Percentiles rank a stretch among this genome's conserved stretches.
phyloP scores from a whole-genome alignment of 2,888 invertebrate genomes.

The Auanema sp. region DNA sequence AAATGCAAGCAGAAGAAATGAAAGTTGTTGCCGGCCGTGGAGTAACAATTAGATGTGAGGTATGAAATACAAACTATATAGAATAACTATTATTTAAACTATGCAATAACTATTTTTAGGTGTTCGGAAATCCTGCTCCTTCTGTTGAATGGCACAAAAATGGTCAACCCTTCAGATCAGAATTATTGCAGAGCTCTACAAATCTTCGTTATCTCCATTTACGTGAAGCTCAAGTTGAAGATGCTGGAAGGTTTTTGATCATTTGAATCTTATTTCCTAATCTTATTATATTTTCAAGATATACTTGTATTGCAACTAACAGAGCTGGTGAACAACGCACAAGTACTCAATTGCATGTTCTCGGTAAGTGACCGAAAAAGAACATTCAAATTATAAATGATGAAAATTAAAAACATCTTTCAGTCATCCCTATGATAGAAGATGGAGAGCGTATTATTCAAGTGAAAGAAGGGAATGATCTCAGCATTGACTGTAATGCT shows the following conservation, averaged over 20 bases:
- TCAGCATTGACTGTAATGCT: slow-evolving; percentile 69
- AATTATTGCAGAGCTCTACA: slow-evolving; percentile 34
- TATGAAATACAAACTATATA: slow-evolving; percentile 23
- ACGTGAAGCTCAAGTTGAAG: slow-evolving; percentile 38
- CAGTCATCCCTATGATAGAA: slow-evolving; percentile 66
- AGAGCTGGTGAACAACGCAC: slow-evolving; percentile 69
- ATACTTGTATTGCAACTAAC: slow-evolving; percentile 71
- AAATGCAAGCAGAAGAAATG: slow-evolving; percentile 44
- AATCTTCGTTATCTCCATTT: slow-evolving; percentile 52
- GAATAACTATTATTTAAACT: neutral
- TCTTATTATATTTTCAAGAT: slow-evolving; percentile 62
- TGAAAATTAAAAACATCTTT: slow-evolving; percentile 22
- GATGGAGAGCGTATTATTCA: slow-evolving; percentile 59
- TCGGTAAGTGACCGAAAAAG: slow-evolving; percentile 67
- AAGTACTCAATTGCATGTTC: slow-evolving; percentile 69
- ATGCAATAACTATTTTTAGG: slow-evolving; percentile 21
- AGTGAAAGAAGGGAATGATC: slow-evolving; percentile 65
- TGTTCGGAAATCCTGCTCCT: slow-evolving; percentile 65
- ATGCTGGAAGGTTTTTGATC: slow-evolving; percentile 42
- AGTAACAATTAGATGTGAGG: slow-evolving; percentile 66
- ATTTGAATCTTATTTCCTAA: neutral
- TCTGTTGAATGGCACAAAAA: slow-evolving; percentile 66
- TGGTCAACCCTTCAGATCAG: slow-evolving; percentile 67
- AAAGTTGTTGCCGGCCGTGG: slow-evolving; percentile 64
- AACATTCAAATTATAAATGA: neutral